Evolutionary conservation across 2,113 vertebrate genomes (phyloP).

Genomic region (Micronycteris hirsuta): DNA sequence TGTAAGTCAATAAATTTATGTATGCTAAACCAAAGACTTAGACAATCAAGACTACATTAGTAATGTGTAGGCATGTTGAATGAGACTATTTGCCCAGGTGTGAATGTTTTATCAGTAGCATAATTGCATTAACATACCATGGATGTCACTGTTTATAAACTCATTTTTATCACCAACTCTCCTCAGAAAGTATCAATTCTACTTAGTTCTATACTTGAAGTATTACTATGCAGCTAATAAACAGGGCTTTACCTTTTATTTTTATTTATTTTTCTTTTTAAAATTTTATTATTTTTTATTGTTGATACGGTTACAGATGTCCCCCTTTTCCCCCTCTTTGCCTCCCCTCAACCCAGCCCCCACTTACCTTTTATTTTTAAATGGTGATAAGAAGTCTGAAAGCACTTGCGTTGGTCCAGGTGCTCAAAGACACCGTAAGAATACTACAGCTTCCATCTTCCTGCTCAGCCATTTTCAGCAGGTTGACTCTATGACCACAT

Average conservation of each 20-base stretch:
- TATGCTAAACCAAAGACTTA: not conserved
- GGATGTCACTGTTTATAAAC: not conserved
- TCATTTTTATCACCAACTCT: not conserved
- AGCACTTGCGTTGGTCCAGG: not conserved
- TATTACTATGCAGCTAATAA: not conserved
- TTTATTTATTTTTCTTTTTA: too few relatives aligned
- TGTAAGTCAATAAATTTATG: constrained; percentile 42
- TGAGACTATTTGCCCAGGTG: not conserved
- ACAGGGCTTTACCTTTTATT: not conserved
- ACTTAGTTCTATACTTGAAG: not conserved
- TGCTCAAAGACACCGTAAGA: not conserved
- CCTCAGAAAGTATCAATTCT: not conserved
- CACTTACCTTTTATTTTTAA: too few relatives aligned
- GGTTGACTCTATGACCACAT: not conserved
- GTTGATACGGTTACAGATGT: too few relatives aligned
- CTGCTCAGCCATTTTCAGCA: not conserved
- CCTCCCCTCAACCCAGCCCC: too few relatives aligned
- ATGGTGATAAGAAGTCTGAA: not conserved
- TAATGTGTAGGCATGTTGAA: not conserved
- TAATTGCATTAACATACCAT: not conserved
- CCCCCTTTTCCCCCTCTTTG: too few relatives aligned
- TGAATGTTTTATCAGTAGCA: not conserved
- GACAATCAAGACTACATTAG: not conserved
- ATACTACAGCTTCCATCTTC: not conserved
- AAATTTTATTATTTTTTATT: too few relatives aligned